Conservation (phyloP, 2,888 invertebrate genomes). For the Apeira syringaria region DNA sequence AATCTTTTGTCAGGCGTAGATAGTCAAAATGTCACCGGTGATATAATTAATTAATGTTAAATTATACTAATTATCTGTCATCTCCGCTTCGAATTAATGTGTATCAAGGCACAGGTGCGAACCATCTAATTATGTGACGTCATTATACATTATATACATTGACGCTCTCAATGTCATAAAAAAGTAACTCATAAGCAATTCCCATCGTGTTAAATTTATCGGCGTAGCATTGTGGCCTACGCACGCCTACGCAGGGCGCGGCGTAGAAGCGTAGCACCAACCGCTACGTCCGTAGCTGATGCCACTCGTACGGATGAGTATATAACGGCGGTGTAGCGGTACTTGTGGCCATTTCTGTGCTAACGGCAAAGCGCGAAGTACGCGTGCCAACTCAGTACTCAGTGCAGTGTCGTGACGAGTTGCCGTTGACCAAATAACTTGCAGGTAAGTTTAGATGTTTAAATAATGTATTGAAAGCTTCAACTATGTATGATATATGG, state of each 20-base stretch:
- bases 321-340: constrained; percentile 51
- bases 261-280: constrained; percentile 66
- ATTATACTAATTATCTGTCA: no score
- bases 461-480: no score
- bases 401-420: constrained; percentile 44
- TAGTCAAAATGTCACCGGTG: no score
- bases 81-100: no score
- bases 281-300: constrained; percentile 14
- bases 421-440: constrained; percentile 38
- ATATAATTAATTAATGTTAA: no score
- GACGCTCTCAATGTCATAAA: not conserved
- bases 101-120: no score
- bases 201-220: constrained; percentile 1
- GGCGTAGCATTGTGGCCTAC: constrained; percentile 42
- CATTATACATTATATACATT: no score
- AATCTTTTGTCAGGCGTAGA: no score
- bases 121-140: no score
- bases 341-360: constrained; percentile 60
- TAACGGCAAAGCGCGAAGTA: constrained; percentile 52
- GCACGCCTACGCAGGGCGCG: constrained; percentile 77
- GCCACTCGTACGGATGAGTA: constrained; percentile 36
- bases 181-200: not conserved
- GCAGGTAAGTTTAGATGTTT: constrained; percentile 57
- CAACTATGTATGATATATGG: no score
- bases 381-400: constrained; percentile 43